These are phyloP conservation scores for Peromyscus polionotus DNA, from an alignment of 2,113 vertebrate species.

Conservation along the genomic window DNA sequence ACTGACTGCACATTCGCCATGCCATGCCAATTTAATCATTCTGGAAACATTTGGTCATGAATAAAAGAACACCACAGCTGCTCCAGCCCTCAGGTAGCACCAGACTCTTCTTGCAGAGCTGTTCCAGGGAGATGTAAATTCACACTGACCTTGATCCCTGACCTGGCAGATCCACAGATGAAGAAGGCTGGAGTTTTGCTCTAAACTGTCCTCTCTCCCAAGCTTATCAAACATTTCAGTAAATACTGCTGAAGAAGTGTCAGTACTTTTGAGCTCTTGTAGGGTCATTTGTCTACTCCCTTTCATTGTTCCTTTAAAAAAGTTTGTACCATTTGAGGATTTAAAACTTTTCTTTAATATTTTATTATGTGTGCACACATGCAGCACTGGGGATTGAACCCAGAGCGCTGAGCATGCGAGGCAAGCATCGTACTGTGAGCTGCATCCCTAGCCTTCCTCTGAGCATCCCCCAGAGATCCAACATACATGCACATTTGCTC, in stretches of 20 bases:
- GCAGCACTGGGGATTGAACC: not conserved
- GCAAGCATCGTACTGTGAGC: not conserved
- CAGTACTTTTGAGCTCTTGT: not conserved
- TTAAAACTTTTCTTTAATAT: not conserved
- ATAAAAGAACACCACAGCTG: constrained; percentile 64
- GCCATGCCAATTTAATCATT: constrained; percentile 54
- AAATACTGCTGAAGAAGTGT: constrained; percentile 11
- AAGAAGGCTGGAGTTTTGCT: constrained; percentile 9
- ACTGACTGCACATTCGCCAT: constrained; percentile 41
- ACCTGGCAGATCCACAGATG: constrained; percentile 27
- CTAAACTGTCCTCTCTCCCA: not conserved
- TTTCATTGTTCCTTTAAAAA: not conserved
- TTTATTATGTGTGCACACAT: not conserved
- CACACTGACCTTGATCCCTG: constrained; percentile 5
- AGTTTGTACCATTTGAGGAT: not conserved
- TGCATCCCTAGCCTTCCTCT: not conserved
- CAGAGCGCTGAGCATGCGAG: not conserved
- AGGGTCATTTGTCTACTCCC: not conserved
- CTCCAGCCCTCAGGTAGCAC: constrained; percentile 7
- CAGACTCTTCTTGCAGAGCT: not conserved
- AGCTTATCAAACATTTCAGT: constrained; percentile 23
- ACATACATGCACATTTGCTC: not conserved
- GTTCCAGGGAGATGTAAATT: constrained; percentile 11
- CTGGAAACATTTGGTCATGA: constrained; percentile 69
- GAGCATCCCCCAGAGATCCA: not conserved